Evolutionary conservation across 2,113 vertebrate species (phyloP).

Genomic region (Semicossyphus pulcher): DNA sequence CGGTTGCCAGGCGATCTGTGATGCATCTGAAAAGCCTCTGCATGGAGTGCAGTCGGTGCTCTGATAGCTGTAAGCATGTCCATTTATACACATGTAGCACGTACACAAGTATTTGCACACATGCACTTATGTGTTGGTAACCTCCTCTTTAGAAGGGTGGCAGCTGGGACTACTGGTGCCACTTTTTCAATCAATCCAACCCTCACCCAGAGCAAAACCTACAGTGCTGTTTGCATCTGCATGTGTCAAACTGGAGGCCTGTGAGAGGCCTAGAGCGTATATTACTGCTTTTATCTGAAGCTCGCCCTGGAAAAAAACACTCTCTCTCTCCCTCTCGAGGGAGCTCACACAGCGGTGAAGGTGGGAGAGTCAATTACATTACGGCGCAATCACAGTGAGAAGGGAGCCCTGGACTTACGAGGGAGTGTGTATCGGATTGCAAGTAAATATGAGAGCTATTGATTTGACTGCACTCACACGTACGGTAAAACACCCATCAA

Average conservation of each 20-base stretch:
- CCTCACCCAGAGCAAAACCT: slow-evolving; percentile 8
- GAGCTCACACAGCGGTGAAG: slow-evolving; percentile 22
- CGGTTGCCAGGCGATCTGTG: slow-evolving; percentile 55
- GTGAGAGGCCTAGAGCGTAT: slow-evolving; percentile 11
- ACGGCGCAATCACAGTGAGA: slow-evolving; percentile 50
- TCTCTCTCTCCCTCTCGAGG: slow-evolving; percentile 19
- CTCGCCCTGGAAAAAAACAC: slow-evolving; percentile 9
- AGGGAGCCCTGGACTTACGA: slow-evolving; percentile 18
- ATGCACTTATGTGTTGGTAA: slow-evolving; percentile 29
- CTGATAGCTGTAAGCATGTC: slow-evolving; percentile 31
- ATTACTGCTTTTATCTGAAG: slow-evolving; percentile 51
- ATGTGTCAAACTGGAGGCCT: slow-evolving; percentile 4
- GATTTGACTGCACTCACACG: slow-evolving; percentile 64
- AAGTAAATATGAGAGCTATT: slow-evolving; percentile 65
- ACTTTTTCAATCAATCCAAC: neutral
- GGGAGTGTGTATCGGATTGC: slow-evolving; percentile 55
- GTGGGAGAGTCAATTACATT: slow-evolving; percentile 65
- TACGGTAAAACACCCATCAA: slow-evolving; percentile 35
- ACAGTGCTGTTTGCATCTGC: neutral
- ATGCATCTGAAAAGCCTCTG: slow-evolving; percentile 56
- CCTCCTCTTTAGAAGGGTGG: neutral
- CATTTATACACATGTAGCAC: slow-evolving; percentile 23
- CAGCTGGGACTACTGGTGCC: neutral
- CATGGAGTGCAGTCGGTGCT: slow-evolving; percentile 39
- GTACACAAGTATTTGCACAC: slow-evolving; percentile 45